phyloP scores from a whole-genome alignment of 2,797 vertebrate genomes.

The Pelochelys cantorii region DNA sequence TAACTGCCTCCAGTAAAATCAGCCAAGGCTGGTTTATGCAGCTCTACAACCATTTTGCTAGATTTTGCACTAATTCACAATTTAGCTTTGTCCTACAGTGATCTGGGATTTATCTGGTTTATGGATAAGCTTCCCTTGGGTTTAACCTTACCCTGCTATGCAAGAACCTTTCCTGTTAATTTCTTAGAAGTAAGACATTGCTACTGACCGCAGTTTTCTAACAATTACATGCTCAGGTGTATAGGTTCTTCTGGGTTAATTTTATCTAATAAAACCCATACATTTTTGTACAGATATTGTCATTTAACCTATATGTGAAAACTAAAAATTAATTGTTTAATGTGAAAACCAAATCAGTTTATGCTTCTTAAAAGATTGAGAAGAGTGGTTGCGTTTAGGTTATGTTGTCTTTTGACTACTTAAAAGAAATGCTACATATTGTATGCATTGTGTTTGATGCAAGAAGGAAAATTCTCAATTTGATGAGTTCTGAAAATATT shows the following conservation, averaged over 20 bases:
- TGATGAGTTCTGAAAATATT: conserved; percentile 78
- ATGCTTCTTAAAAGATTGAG: conserved; percentile 73
- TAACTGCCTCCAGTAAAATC: background rate
- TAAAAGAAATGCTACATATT: conserved; percentile 87
- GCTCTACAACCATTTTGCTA: conserved; percentile 51
- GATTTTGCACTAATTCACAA: conserved; percentile 78
- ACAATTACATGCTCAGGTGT: conserved; percentile 81
- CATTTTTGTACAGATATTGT: conserved; percentile 77
- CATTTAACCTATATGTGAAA: conserved; percentile 74
- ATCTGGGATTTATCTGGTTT: conserved; percentile 65
- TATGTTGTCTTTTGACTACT: conserved; percentile 84
- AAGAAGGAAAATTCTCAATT: conserved; percentile 66
- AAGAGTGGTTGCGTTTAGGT: conserved; percentile 83
- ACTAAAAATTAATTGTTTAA: conserved; percentile 69
- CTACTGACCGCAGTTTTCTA: conserved; percentile 75
- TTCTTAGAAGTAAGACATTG: conserved; percentile 70
- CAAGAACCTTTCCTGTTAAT: conserved; percentile 78
- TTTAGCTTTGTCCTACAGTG: conserved; percentile 56
- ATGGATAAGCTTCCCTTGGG: conserved; percentile 69
- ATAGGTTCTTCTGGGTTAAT: conserved; percentile 75
- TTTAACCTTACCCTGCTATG: conserved; percentile 82
- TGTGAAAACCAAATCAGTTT: conserved; percentile 77
- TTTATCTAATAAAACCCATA: conserved; percentile 66
- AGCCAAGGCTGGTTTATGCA: conserved; percentile 32
- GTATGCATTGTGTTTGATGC: conserved; percentile 86